Evolutionary conservation across 2,797 vertebrate genomes (phyloP).

Genomic region (Steatocranus sp.): DNA sequence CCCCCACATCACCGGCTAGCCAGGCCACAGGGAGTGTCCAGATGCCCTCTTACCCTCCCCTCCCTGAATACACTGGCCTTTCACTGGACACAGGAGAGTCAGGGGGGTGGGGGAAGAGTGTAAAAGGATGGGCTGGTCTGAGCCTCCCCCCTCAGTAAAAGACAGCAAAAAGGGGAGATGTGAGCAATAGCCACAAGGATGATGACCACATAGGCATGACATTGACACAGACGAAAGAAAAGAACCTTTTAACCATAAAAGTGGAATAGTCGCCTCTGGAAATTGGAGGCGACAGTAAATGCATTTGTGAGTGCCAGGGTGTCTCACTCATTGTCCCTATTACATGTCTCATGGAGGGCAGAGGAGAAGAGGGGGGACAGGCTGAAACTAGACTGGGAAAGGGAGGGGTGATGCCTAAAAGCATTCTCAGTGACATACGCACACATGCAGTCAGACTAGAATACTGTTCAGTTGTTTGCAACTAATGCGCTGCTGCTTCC

Average conservation of each 20-base stretch:
- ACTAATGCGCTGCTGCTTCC: slow-evolving; percentile 51
- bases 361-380: slow-evolving; percentile 5
- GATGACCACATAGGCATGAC: slow-evolving; percentile 62
- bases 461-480: slow-evolving; percentile 25
- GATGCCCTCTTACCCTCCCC: slow-evolving; percentile 66
- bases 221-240: slow-evolving; percentile 64
- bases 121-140: slow-evolving; percentile 44
- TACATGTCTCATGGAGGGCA: slow-evolving; percentile 45
- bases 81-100: slow-evolving; percentile 75
- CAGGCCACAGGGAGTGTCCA: slow-evolving; percentile 68
- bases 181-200: slow-evolving; percentile 56
- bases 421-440: slow-evolving; percentile 51
- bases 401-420: slow-evolving; percentile 40
- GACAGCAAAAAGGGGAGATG: slow-evolving; percentile 38
- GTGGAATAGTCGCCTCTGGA: slow-evolving; percentile 68
- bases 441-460: slow-evolving; percentile 40
- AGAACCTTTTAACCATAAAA: slow-evolving; percentile 70
- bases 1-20: slow-evolving; percentile 44
- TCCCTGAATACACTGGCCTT: slow-evolving; percentile 61
- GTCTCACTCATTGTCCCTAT: slow-evolving; percentile 62
- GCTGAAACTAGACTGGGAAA: slow-evolving; percentile 15
- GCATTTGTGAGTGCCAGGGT: slow-evolving; percentile 58
- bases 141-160: slow-evolving; percentile 28
- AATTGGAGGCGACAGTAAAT: slow-evolving; percentile 64
- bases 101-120: slow-evolving; percentile 22